Percentiles rank a stretch among this genome's conserved stretches.
phyloP scores from a whole-genome alignment of 2,113 vertebrate genomes.

The Clarias batrachus region DNA sequence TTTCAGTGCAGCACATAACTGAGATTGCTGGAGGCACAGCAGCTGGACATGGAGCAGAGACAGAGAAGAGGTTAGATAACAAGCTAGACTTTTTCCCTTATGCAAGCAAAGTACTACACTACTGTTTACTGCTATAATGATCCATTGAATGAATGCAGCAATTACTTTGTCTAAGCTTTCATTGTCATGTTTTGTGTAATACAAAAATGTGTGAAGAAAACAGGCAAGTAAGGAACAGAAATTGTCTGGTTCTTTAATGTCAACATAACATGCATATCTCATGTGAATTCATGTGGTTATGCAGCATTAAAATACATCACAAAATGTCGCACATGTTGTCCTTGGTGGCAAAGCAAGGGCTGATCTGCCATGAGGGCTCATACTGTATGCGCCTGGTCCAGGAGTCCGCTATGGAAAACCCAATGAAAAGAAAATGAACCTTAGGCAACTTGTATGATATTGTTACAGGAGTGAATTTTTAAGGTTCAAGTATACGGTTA shows the following conservation, averaged over 20 bases:
- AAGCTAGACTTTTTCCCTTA: background rate
- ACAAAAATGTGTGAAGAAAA: background rate
- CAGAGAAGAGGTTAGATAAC: constrained; percentile 30
- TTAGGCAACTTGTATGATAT: background rate
- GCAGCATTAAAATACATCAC: background rate
- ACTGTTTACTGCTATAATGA: background rate
- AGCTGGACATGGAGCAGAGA: constrained; percentile 54
- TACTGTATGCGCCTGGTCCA: background rate
- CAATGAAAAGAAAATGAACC: background rate
- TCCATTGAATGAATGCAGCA: background rate
- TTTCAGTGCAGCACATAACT: constrained; percentile 65
- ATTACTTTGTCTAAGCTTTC: background rate
- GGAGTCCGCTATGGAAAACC: background rate
- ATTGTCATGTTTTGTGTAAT: background rate
- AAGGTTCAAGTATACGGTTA: background rate
- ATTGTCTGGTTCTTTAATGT: background rate
- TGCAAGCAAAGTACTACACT: constrained; percentile 21
- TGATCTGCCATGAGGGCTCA: background rate
- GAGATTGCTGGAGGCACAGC: constrained; percentile 65
- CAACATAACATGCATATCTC: background rate
- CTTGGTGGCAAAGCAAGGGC: background rate
- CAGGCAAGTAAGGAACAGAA: background rate
- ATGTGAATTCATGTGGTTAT: background rate
- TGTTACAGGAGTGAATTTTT: background rate
- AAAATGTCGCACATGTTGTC: background rate